A percentile compares a stretch with the other conserved stretches of the same genome.
phyloP scores from a whole-genome alignment of 2,888 invertebrate genomes.

The Eupeodes latifasciatus region DNA sequence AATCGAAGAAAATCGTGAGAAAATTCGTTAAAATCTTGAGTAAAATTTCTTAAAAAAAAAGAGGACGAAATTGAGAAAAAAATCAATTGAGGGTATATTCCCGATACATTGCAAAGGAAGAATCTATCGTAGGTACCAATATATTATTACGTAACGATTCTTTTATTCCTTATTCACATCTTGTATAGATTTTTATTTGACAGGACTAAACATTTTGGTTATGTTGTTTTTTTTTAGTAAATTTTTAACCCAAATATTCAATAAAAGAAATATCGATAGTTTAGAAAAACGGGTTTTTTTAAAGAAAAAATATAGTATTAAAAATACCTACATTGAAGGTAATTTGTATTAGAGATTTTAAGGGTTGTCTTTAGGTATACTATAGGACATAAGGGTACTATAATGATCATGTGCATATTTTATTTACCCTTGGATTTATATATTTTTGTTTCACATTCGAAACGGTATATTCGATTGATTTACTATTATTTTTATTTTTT shows the following conservation, averaged over 20 bases:
- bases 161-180: neutral
- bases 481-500: slow-evolving; percentile 8
- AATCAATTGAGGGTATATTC: slow-evolving; percentile 40
- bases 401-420: slow-evolving; percentile 20
- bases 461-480: slow-evolving; percentile 34
- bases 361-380: slow-evolving; percentile 7
- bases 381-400: neutral
- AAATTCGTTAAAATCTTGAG: slow-evolving; percentile 65
- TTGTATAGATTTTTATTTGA: slow-evolving; percentile 1
- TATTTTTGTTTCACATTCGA: neutral
- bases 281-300: slow-evolving; percentile 54
- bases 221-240: slow-evolving; percentile 18
- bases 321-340: slow-evolving; percentile 2
- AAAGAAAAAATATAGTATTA: slow-evolving; percentile 8
- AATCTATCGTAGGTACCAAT: neutral
- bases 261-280: neutral
- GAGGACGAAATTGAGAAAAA: slow-evolving; percentile 10
- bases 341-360: slow-evolving; percentile 35
- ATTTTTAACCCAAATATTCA: slow-evolving; percentile 29
- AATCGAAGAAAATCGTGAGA: slow-evolving; percentile 70
- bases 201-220: slow-evolving; percentile 3
- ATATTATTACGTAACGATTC: slow-evolving; percentile 47
- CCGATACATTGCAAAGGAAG: neutral
- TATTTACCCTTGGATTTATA: slow-evolving; percentile 13
- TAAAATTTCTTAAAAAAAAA: slow-evolving; percentile 48